Evolutionary conservation across 2,797 vertebrate genomes (phyloP), one percentile per base, ranked within the genome.

Genomic region (Chelon auratus): DNA sequence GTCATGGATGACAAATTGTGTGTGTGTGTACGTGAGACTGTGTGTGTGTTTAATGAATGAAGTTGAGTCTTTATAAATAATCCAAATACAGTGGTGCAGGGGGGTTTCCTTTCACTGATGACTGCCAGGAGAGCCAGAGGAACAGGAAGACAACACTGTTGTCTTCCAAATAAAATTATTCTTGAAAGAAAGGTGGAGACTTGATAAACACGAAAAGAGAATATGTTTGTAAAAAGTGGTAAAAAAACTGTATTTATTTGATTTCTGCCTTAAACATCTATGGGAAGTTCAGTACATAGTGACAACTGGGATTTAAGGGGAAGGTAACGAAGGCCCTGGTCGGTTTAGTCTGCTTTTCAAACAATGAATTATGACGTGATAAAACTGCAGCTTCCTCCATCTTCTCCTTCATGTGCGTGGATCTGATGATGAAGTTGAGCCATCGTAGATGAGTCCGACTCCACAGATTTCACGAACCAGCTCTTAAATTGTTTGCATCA

Each of bases 11-110:
- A 70, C 68, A 61, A 80, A 65, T 45, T 42, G 40, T 66, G 22
- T 30, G 22, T 30, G 22, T 22, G 59, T 61, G 56, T 75, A 48
- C 67, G 45, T 68, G 62, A 77, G 53, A 61, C 45, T 72, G 61
- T 56, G 55, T 59, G 22, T 69, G 60, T 66, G 71, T 54, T 60
- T 59, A 62, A 63, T 67, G 75, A 72, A 76, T 63, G 55, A 83
- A 75, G 52, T 47, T 47, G 33, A 65, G 26, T 70, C 72, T 78
- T 75, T 39, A 83, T 86, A 59, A 85, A 89, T 82, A 75, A 87
- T 85, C 33, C 63, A 82, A 9, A 37, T 26, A 37, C 33, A 67
- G 47, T 1, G 22, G 22, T 1, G 40, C 15, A 10, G 40, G 18
- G 10, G 26, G 36, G 55, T 80, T 77, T 82, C 17, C 42, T 72